Conservation (phyloP, 2,888 invertebrate species). For the Lathronympha strigana region DNA sequence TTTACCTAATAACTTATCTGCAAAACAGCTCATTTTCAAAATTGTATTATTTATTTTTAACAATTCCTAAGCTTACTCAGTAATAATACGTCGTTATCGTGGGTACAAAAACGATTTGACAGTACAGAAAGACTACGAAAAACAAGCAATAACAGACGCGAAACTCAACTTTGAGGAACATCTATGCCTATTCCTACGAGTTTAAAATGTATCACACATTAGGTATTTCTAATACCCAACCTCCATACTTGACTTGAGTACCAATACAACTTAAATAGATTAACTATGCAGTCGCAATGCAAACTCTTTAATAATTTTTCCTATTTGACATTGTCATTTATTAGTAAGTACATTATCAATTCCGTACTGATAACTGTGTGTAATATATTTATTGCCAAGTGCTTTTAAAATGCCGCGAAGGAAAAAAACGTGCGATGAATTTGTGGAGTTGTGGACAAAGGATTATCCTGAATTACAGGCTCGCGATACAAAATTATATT, state of each 20-base stretch:
- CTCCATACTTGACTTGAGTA: conserved; percentile 1
- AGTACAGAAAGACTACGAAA: not conserved
- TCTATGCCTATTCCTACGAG: conserved; percentile 1
- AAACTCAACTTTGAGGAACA: not conserved
- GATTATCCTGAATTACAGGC: conserved; percentile 11
- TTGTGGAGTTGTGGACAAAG: not conserved
- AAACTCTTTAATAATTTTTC: not conserved
- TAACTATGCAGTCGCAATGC: not conserved
- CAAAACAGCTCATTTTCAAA: too few species aligned
- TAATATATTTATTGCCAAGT: not conserved
- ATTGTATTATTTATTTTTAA: too few species aligned
- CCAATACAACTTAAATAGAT: conserved; percentile 2
- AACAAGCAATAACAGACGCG: conserved; percentile 3
- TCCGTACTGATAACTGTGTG: not conserved
- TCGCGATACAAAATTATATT: conserved; percentile 9
- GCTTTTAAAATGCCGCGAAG: not conserved
- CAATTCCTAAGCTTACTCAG: too few species aligned
- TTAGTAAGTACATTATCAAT: not conserved
- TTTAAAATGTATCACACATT: not conserved
- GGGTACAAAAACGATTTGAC: not conserved
- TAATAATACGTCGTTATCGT: not conserved
- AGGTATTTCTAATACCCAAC: not conserved
- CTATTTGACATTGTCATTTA: not conserved
- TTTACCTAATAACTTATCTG: too few species aligned
- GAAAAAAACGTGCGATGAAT: conserved; percentile 7